Evolutionary conservation across 2,888 invertebrate genomes (phyloP).

Genomic region (Ethmia dodecea): DNA sequence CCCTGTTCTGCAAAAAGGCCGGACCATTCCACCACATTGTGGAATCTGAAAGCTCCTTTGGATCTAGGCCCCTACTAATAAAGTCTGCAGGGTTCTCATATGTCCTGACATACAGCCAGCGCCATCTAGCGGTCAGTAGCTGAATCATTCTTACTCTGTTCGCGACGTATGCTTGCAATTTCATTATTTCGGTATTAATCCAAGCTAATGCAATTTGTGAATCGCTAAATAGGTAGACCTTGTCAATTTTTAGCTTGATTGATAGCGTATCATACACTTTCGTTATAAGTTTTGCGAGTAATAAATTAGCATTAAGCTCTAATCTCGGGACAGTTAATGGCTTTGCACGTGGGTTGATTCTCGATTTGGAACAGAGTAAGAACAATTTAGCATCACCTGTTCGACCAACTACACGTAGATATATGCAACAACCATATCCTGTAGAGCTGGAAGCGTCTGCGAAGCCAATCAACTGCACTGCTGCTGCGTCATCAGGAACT

Average conservation of each 20-base stretch:
- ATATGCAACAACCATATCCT: constrained; percentile 18
- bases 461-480: constrained; percentile 12
- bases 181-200: constrained; percentile 7
- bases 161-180: constrained; percentile 3
- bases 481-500: not conserved
- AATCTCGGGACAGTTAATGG: constrained; percentile 1
- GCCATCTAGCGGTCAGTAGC: constrained; percentile 2
- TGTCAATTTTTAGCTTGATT: not conserved
- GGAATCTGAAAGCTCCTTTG: not conserved
- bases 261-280: not conserved
- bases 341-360: constrained; percentile 6
- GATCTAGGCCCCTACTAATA: constrained; percentile 8
- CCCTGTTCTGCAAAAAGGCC: not conserved
- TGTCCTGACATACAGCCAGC: constrained; percentile 11
- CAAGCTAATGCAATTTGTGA: constrained; percentile 14
- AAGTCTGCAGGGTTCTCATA: constrained; percentile 14
- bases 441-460: constrained; percentile 14
- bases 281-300: not conserved
- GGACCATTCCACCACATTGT: constrained; percentile 10
- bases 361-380: constrained; percentile 17
- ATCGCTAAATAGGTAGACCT: constrained; percentile 8
- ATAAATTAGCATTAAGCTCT: constrained; percentile 2
- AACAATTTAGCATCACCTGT: constrained; percentile 5
- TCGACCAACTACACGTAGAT: constrained; percentile 11
- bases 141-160: constrained; percentile 13